Percentiles rank a stretch among this genome's conserved stretches.
These are phyloP conservation scores for Recurvirostra avosetta DNA, from an alignment of 2,113 vertebrate genomes.

Conservation along the genomic window DNA sequence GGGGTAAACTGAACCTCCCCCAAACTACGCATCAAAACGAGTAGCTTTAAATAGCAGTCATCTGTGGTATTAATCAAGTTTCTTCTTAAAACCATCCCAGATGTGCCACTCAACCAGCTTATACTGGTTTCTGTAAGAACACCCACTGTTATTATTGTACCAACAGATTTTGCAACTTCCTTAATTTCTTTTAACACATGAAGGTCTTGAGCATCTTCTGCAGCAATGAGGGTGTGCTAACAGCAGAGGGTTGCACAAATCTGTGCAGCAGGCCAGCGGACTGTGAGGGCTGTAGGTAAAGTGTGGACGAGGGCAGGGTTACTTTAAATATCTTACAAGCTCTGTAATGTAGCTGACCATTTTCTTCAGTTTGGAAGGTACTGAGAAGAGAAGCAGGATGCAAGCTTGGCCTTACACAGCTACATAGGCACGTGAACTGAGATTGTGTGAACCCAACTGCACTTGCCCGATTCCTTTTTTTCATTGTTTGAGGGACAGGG, in stretches of 20 bases:
- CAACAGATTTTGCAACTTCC: slow-evolving; percentile 68
- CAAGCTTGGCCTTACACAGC: neutral
- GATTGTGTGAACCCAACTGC: neutral
- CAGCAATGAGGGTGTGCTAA: slow-evolving; percentile 33
- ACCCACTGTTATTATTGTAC: slow-evolving; percentile 70
- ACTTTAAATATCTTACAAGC: neutral
- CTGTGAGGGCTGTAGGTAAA: neutral
- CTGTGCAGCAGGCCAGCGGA: neutral
- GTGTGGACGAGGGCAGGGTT: neutral
- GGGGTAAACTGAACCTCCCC: slow-evolving; percentile 33
- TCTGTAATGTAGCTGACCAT: neutral
- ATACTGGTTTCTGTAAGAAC: slow-evolving; percentile 67
- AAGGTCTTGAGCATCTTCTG: slow-evolving; percentile 28
- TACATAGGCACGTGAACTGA: neutral
- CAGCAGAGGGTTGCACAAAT: slow-evolving; percentile 47
- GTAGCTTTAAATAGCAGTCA: slow-evolving; percentile 58
- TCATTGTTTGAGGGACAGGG: neutral
- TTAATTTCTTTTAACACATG: slow-evolving; percentile 63
- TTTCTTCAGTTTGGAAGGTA: neutral
- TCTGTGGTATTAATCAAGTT: slow-evolving; percentile 70
- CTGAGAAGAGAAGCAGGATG: neutral
- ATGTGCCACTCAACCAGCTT: slow-evolving; percentile 69
- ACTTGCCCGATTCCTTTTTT: neutral
- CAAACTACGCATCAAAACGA: slow-evolving; percentile 47
- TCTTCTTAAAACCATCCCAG: slow-evolving; percentile 69